These are phyloP conservation scores for Eurytoma adleriae DNA, from an alignment of 2,888 invertebrate genomes.

Conservation along the genomic window DNA sequence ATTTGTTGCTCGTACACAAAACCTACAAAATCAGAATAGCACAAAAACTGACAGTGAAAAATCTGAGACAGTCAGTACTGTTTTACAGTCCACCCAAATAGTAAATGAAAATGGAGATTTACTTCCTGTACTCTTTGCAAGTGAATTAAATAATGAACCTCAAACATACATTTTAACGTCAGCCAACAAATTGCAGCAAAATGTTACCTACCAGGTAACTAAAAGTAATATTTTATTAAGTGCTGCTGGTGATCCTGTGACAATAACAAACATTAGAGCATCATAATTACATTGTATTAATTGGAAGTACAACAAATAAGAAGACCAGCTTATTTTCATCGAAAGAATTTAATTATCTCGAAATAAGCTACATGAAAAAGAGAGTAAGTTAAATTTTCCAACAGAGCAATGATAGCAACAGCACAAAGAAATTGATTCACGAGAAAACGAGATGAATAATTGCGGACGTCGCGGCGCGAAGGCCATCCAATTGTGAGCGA, in stretches of 20 bases:
- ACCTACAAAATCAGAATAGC: conserved; percentile 45
- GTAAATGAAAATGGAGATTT: conserved; percentile 38
- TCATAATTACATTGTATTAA: not conserved
- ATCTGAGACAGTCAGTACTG: not conserved
- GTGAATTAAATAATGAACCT: conserved; percentile 60
- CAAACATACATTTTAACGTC: conserved; percentile 65
- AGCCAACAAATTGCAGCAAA: conserved; percentile 9
- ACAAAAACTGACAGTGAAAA: conserved; percentile 5
- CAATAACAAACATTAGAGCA: conserved; percentile 12
- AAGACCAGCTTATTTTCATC: not conserved
- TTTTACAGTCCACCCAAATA: conserved; percentile 48
- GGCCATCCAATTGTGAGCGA: conserved; percentile 22
- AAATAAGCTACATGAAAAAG: not conserved
- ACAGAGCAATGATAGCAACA: conserved; percentile 17
- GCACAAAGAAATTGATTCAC: conserved; percentile 31
- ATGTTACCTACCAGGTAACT: conserved; percentile 25
- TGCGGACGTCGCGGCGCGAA: conserved; percentile 12
- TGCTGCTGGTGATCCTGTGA: not conserved
- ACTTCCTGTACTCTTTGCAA: conserved; percentile 67
- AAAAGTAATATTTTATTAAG: conserved; percentile 24
- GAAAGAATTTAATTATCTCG: too few species aligned
- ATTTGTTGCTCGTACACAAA: conserved; percentile 63
- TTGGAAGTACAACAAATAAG: not conserved
- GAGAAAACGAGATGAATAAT: conserved; percentile 29
- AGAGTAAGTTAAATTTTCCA: conserved; percentile 1